A percentile compares a stretch with the other conserved stretches of the same genome.
These are phyloP conservation scores for Hemichromis elongatus DNA, from an alignment of 2,113 vertebrate species.

Conservation along the genomic window DNA sequence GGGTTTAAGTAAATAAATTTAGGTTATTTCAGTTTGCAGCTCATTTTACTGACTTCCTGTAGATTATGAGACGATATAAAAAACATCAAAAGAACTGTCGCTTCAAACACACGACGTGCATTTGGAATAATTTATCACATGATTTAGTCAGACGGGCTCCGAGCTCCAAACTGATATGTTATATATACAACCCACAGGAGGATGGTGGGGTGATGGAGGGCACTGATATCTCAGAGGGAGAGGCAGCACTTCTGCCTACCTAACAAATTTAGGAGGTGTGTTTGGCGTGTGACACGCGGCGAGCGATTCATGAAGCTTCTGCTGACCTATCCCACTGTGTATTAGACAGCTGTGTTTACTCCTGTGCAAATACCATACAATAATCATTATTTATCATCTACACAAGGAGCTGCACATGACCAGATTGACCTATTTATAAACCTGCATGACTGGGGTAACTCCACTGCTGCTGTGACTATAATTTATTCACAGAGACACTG, in stretches of 20 bases:
- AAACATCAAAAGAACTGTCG: not conserved
- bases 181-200: not conserved
- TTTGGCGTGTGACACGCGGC: not conserved
- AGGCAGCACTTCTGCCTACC: not conserved
- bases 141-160: not conserved
- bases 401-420: not conserved
- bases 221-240: not conserved
- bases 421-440: not conserved
- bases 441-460: not conserved
- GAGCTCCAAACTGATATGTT: fast-evolving
- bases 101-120: fast-evolving
- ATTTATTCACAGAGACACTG: fast-evolving
- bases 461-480: not conserved
- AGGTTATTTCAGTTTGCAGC: not conserved
- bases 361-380: not conserved
- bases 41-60: not conserved
- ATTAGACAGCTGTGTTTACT: not conserved
- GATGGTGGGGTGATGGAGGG: not conserved
- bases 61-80: not conserved
- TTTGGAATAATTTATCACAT: not conserved
- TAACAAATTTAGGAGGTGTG: not conserved
- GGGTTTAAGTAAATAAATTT: not conserved
- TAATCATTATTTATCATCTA: not conserved
- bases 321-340: not conserved
- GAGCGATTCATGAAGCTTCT: not conserved